Evolutionary conservation across 2,888 invertebrate species (phyloP).

Genomic region (Ophion obscuratus): DNA sequence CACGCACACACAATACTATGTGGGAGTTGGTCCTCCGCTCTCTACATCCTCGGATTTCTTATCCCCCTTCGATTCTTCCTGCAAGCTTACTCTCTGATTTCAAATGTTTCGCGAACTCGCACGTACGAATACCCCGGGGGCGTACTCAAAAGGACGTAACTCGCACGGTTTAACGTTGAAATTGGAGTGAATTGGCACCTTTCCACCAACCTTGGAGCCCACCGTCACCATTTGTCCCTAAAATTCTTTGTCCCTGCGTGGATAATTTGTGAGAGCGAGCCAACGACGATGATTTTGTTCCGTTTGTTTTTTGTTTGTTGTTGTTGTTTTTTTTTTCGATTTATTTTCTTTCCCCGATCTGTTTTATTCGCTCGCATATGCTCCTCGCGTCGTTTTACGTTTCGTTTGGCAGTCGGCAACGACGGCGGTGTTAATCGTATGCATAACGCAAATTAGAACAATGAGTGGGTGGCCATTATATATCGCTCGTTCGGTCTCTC

Average conservation of each 20-base stretch:
- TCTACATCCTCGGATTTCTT: conserved; percentile 69
- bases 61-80: conserved; percentile 59
- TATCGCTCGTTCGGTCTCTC: conserved; percentile 70
- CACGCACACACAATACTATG: conserved; percentile 66
- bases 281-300: conserved; percentile 30
- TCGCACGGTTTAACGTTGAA: background rate
- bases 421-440: conserved; percentile 81
- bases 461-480: conserved; percentile 81
- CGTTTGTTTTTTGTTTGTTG: conserved; percentile 25
- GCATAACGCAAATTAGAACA: conserved; percentile 83
- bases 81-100: conserved; percentile 38
- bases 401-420: conserved; percentile 69
- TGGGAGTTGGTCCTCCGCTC: conserved; percentile 76
- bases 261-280: conserved; percentile 47
- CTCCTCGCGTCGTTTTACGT: conserved; percentile 60
- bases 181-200: conserved; percentile 4
- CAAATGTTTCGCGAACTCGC: conserved; percentile 40
- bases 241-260: conserved; percentile 42
- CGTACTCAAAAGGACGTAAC: background rate
- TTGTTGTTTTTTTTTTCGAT: conserved; percentile 10
- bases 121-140: background rate
- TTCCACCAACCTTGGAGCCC: background rate
- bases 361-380: conserved; percentile 58
- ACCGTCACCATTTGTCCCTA: conserved; percentile 28
- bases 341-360: conserved; percentile 55